A percentile compares a stretch with the other conserved stretches of the same genome.
These are phyloP conservation scores for Cartodere bifasciata DNA, from an alignment of 2,888 invertebrate species.

Conservation along the genomic window DNA sequence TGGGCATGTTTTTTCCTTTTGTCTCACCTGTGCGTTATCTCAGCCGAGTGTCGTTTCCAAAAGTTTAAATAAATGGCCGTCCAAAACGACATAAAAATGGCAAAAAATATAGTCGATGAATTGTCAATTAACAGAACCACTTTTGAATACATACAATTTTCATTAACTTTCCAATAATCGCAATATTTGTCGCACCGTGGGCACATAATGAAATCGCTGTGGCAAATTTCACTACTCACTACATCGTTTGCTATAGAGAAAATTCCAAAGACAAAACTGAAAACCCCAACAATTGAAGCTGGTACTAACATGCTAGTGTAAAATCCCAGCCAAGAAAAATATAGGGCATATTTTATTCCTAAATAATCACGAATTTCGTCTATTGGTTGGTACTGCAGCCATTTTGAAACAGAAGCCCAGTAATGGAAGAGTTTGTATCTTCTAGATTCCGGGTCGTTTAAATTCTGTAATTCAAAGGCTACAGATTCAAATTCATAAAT, in stretches of 20 bases:
- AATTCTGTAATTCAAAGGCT: no score
- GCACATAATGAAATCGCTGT: slow-evolving; percentile 51
- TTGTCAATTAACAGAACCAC: slow-evolving; percentile 68
- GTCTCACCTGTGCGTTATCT: slow-evolving; percentile 55
- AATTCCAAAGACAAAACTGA: slow-evolving; percentile 47
- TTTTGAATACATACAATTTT: slow-evolving; percentile 54
- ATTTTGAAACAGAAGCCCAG: slow-evolving; percentile 53
- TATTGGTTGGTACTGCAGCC: slow-evolving; percentile 56
- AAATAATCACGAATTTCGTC: slow-evolving; percentile 61
- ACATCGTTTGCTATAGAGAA: slow-evolving; percentile 34
- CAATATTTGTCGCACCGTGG: slow-evolving; percentile 63
- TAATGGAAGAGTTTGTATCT: slow-evolving; percentile 44
- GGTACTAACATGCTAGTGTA: slow-evolving; percentile 68
- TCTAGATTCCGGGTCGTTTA: slow-evolving; percentile 32
- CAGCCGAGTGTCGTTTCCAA: slow-evolving; percentile 64
- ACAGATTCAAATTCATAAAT: no score
- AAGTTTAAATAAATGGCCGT: slow-evolving; percentile 60
- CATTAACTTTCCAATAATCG: slow-evolving; percentile 53
- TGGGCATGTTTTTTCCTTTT: no score
- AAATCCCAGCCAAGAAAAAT: slow-evolving; percentile 71
- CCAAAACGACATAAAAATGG: slow-evolving; percentile 69
- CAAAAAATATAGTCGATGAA: slow-evolving; percentile 57
- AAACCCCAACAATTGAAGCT: slow-evolving; percentile 49
- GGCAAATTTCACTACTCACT: slow-evolving; percentile 42
- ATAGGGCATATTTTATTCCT: slow-evolving; percentile 59